Evolutionary conservation across 2,888 invertebrate species (phyloP), one percentile per base, ranked within the genome.

Genomic region (Anoplius nigerrimus): DNA sequence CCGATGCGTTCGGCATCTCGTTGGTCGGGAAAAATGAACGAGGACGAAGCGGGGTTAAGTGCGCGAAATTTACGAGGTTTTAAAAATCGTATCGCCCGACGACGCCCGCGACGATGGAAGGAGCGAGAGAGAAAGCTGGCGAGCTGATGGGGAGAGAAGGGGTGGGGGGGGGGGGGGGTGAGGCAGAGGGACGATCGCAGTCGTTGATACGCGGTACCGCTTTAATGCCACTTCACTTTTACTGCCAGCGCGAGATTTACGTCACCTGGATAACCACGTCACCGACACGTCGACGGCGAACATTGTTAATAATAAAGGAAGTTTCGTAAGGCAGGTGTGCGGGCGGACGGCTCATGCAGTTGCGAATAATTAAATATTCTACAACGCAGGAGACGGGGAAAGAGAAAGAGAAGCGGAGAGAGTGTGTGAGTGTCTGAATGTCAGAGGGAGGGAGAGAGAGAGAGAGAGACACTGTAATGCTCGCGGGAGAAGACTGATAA

Each of bases 41-140:
- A 34, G 51, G 22, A 56, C 34, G 51, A 46, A 46, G 34, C 46
- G 34, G 34, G 48, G 24, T 63, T 63, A 63, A 57, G 22, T 51
- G 60, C 66, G 45, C 52, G 56, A 67, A 72, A 72, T 76, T 76
- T 76, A 75, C 62, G 74, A 68, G 46, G 68, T 69, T 74, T 76
- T 71, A 70, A 76, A 72, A 69, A 68, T 70, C 69, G 69, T 71
- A 69, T 74, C 71, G 72, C 70, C 68, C 34, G 34, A 59, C 70
- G 66, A 70, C 66, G 56, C 22, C n/a, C 11, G 34, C 34, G 34
- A 34, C 34, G 34, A 34, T 1, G 34, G 34, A 34, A 6, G 11
- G 34, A 34, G 34, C 1, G 34, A 34, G 34, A 34, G 11, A 11
- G 34, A 34, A 13, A 34, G 34, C n/a, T n/a, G n/a, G n/a, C n/a